phyloP scores from a whole-genome alignment of 2,113 vertebrate species.

The Illadopsis cleaveri region DNA sequence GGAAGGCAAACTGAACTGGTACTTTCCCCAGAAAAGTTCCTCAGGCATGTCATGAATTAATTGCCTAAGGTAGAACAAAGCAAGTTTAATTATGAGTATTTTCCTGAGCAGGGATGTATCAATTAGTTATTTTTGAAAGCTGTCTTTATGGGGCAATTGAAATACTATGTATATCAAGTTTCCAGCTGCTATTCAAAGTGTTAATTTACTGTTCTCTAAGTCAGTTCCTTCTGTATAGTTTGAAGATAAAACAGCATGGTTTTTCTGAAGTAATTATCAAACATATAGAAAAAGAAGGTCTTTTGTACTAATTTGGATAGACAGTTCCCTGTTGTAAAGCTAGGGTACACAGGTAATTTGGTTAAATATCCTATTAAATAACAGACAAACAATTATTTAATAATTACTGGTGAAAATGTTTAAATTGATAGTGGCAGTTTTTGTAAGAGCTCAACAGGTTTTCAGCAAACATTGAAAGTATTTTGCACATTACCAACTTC shows the following conservation, averaged over 20 bases:
- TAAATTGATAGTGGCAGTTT: background rate
- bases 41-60: constrained; percentile 6
- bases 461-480: background rate
- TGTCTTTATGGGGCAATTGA: background rate
- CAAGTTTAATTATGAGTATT: constrained; percentile 28
- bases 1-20: background rate
- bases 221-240: background rate
- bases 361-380: background rate
- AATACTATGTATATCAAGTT: background rate
- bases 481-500: background rate
- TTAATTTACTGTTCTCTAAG: constrained; percentile 10
- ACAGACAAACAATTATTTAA: background rate
- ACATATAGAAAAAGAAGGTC: background rate
- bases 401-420: background rate
- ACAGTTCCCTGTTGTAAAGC: background rate
- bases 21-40: background rate
- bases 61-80: constrained; percentile 21
- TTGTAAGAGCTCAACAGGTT: background rate
- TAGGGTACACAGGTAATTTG: background rate
- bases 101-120: background rate
- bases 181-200: background rate
- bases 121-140: constrained; percentile 47
- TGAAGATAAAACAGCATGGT: background rate
- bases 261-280: background rate
- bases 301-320: background rate